Conservation (phyloP, 2,888 invertebrate species). For the Exocentrus adspersus region DNA sequence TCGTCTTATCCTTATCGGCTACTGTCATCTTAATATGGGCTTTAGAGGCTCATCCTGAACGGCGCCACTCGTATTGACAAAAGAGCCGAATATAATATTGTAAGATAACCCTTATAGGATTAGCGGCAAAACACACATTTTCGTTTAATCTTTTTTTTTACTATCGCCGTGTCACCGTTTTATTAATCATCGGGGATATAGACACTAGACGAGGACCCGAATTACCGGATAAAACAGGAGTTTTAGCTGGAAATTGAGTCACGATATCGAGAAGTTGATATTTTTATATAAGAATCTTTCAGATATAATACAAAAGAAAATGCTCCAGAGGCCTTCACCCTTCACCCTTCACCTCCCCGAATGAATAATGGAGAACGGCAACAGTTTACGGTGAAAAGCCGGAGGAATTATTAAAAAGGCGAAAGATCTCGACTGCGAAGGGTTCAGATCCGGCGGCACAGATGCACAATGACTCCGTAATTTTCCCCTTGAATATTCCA, state of each 20-base stretch:
- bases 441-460: conserved; percentile 51
- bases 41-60: neutral
- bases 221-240: neutral
- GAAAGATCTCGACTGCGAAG: conserved; percentile 30
- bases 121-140: neutral
- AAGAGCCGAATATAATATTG: conserved; percentile 5
- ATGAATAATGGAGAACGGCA: conserved; percentile 35
- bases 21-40: conserved; percentile 20
- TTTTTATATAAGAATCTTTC: no score
- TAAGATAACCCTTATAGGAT: neutral
- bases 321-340: no score
- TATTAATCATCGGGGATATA: neutral
- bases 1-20: conserved; percentile 20
- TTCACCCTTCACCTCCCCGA: no score
- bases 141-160: neutral
- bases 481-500: conserved; percentile 61
- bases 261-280: no score
- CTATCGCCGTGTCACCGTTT: neutral
- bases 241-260: neutral
- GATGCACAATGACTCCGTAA: conserved; percentile 60
- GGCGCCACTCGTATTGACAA: conserved; percentile 4
- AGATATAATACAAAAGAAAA: no score
- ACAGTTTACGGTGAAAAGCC: conserved; percentile 30
- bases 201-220: no score
- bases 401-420: conserved; percentile 26